Evolutionary conservation across 2,888 invertebrate species (phyloP).

Genomic region (Sarcophaga caerulescens): DNA sequence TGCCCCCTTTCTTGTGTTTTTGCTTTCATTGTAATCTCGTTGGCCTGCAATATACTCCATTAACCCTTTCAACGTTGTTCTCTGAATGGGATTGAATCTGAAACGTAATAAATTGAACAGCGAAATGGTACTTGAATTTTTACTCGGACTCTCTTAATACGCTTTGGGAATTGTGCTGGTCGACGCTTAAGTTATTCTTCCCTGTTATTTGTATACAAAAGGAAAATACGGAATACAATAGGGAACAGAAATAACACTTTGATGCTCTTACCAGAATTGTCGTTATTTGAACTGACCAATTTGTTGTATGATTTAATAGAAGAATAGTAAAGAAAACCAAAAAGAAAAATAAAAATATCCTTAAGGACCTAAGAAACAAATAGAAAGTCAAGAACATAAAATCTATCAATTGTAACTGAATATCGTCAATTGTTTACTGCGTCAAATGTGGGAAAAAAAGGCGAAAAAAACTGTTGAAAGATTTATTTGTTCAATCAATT

Average conservation of each 20-base stretch:
- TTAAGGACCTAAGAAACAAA: slow-evolving; percentile 36
- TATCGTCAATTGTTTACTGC: slow-evolving; percentile 58
- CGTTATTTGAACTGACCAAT: slow-evolving; percentile 59
- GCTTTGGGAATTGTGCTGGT: slow-evolving; percentile 59
- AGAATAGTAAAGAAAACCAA: neutral
- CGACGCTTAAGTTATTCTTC: slow-evolving; percentile 48
- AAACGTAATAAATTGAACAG: slow-evolving; percentile 47
- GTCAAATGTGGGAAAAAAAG: slow-evolving; percentile 11
- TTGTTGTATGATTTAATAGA: slow-evolving; percentile 40
- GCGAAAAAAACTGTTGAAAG: slow-evolving; percentile 34
- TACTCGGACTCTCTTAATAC: slow-evolving; percentile 20
- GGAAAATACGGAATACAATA: neutral
- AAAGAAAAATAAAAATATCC: slow-evolving; percentile 20
- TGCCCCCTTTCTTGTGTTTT: neutral
- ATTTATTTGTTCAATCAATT: slow-evolving; percentile 62
- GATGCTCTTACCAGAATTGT: slow-evolving; percentile 37
- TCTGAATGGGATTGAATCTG: slow-evolving; percentile 6
- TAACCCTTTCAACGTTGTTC: slow-evolving; percentile 55
- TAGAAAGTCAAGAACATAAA: slow-evolving; percentile 35
- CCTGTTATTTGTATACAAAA: neutral
- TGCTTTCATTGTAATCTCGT: slow-evolving; percentile 13
- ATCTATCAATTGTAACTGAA: slow-evolving; percentile 59
- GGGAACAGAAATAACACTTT: slow-evolving; percentile 31
- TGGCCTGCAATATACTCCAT: slow-evolving; percentile 32
- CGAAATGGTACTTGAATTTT: slow-evolving; percentile 54